phyloP scores from a whole-genome alignment of 2,888 invertebrate genomes.

The Volucella zonaria region DNA sequence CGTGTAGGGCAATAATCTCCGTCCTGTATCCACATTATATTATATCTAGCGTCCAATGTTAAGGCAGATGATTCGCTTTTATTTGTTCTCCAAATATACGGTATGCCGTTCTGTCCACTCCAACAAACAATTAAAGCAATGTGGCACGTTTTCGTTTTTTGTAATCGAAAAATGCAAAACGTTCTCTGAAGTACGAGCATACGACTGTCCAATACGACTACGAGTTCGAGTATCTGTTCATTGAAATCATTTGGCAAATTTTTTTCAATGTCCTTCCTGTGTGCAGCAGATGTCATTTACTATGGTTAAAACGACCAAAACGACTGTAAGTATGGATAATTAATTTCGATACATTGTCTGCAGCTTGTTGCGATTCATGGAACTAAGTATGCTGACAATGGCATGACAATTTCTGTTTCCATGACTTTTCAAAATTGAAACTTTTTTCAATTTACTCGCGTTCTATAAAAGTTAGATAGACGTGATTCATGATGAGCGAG shows the following conservation, averaged over 20 bases:
- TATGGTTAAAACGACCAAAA: constrained; percentile 17
- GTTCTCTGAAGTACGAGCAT: background rate
- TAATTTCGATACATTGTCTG: constrained; percentile 22
- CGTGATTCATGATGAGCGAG: too few species aligned
- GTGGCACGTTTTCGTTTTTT: constrained; percentile 37
- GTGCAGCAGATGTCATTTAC: constrained; percentile 26
- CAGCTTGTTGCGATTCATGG: constrained; percentile 3
- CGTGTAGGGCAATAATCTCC: too few species aligned
- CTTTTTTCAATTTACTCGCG: too few species aligned
- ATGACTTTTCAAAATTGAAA: too few species aligned
- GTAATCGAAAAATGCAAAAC: constrained; percentile 22
- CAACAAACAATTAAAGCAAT: constrained; percentile 36
- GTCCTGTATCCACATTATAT: background rate
- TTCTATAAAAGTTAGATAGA: too few species aligned
- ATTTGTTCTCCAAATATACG: constrained; percentile 1
- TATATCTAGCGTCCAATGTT: background rate
- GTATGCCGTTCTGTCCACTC: background rate
- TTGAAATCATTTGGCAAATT: constrained; percentile 36
- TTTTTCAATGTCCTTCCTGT: constrained; percentile 15
- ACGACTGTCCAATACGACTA: too few species aligned
- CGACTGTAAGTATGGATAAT: constrained; percentile 14
- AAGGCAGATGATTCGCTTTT: constrained; percentile 25
- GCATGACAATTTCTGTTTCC: too few species aligned
- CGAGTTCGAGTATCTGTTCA: background rate
- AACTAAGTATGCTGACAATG: background rate